Percentiles rank a stretch among this genome's conserved stretches.
phyloP scores from a whole-genome alignment of 2,113 vertebrate species.

The Siphamia tubifer region DNA sequence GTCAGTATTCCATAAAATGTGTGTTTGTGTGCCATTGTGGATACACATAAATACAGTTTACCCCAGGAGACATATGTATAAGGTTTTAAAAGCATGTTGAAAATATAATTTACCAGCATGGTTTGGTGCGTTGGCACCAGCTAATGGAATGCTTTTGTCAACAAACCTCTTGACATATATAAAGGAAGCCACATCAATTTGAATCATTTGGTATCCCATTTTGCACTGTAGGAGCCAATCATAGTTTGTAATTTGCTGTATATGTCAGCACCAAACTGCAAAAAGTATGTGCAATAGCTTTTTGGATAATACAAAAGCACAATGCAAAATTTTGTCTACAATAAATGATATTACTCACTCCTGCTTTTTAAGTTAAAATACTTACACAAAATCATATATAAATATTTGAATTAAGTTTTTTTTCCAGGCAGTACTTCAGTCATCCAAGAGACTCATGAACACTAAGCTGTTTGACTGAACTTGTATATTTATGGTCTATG shows the following conservation, averaged over 20 bases:
- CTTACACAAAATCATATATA: too few species aligned
- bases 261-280: too few species aligned
- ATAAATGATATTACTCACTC: too few species aligned
- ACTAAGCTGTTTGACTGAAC: too few species aligned
- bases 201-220: conserved; percentile 25
- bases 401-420: too few species aligned
- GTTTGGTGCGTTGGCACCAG: conserved; percentile 20
- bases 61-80: conserved; percentile 4
- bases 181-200: conserved; percentile 40
- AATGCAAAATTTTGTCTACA: too few species aligned
- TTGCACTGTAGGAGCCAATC: neutral
- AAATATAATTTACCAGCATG: conserved; percentile 30
- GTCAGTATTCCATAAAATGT: conserved; percentile 8
- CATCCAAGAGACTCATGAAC: too few species aligned
- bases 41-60: conserved; percentile 16
- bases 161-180: conserved; percentile 61
- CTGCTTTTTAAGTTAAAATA: too few species aligned
- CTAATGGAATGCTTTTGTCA: conserved; percentile 64
- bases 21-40: conserved; percentile 10
- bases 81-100: conserved; percentile 52
- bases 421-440: too few species aligned
- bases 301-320: too few species aligned
- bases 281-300: too few species aligned
- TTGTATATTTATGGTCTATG: too few species aligned
- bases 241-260: conserved; percentile 21